Evolutionary conservation across 2,113 vertebrate species (phyloP).

Genomic region (Rhinoptilus africanus): DNA sequence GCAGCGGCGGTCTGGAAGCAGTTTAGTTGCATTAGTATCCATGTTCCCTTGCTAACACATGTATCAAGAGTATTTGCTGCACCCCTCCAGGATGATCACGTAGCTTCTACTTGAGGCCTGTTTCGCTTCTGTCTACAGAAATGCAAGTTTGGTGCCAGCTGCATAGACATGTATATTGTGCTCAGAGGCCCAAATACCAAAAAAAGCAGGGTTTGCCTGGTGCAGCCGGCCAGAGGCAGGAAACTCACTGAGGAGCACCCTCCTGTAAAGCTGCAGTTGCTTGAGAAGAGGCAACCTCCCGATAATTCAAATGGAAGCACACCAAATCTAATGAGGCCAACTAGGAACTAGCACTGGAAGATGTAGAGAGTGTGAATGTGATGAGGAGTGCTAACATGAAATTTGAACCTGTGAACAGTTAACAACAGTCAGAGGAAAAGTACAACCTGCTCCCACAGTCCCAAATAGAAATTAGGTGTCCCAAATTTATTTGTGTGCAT

Average conservation of each 20-base stretch:
- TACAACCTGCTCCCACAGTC: background rate
- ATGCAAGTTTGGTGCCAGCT: background rate
- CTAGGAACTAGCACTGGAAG: background rate
- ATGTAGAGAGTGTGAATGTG: background rate
- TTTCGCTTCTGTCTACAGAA: background rate
- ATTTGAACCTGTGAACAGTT: background rate
- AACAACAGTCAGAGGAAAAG: constrained; percentile 16
- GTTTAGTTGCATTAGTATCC: background rate
- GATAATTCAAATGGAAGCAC: background rate
- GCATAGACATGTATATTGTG: background rate
- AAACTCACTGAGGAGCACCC: background rate
- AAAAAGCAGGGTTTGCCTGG: background rate
- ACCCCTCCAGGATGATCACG: rapidly evolving
- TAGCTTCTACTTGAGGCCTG: background rate
- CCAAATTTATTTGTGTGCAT: constrained; percentile 18
- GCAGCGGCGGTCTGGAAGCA: background rate
- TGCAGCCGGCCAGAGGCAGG: background rate
- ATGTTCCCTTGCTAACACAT: background rate
- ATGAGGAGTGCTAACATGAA: background rate
- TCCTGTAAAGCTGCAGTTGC: background rate
- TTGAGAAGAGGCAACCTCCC: background rate
- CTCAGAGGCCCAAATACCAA: background rate
- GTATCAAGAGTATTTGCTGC: background rate
- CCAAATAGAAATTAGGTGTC: constrained; percentile 21
- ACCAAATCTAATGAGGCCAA: background rate